Evolutionary conservation across 2,113 vertebrate genomes (phyloP), one percentile per base, ranked within the genome.

Genomic region (Onychostoma macrolepis): DNA sequence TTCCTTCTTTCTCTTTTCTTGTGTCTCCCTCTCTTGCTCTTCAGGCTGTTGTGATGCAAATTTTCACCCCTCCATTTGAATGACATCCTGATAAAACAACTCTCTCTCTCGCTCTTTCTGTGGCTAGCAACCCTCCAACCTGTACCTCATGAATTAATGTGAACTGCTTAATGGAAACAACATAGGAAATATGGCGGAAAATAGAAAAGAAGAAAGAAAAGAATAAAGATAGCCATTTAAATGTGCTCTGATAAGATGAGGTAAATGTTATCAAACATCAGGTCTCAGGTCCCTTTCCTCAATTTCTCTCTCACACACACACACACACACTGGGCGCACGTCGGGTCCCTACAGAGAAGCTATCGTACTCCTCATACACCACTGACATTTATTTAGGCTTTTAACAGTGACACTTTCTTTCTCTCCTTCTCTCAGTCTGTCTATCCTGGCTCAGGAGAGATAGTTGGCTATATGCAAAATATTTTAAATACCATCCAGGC

Each of bases 61-160:
- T 99, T 95, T 93, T 97, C 96, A 96, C 95, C 96, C 96, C 96
- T 96, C 95, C 94, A 97, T 99, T 97, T 97, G 96, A 98, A 98
- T 98, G 96, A 96, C 97, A 98, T 97, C 96, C 95, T 96, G 98
- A 98, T 97, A 97, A 97, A 97, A 94, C 91, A 96, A 94, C 95
- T 94, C 93, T 93, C 93, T 95, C 92, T 87, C 88, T 87, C 26
- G 87, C 94, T 92, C 80, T 90, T 89, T 88, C 77, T 38, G 19
- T 85, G 26, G 3, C 30, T n/a, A n/a, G n/a, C n/a, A n/a, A n/a
- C n/a, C n/a, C 65, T 24, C 43, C 28, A 94, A 92, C 85, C 95
- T 95, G 95, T 95, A 92, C 93, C 91, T 94, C 91, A 92, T 94
- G 93, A 94, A 95, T 96, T 95, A 92, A 93, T 93, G 90, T 92